Evolutionary conservation across 2,113 vertebrate species (phyloP).

Genomic region (Tachysurus vachellii): DNA sequence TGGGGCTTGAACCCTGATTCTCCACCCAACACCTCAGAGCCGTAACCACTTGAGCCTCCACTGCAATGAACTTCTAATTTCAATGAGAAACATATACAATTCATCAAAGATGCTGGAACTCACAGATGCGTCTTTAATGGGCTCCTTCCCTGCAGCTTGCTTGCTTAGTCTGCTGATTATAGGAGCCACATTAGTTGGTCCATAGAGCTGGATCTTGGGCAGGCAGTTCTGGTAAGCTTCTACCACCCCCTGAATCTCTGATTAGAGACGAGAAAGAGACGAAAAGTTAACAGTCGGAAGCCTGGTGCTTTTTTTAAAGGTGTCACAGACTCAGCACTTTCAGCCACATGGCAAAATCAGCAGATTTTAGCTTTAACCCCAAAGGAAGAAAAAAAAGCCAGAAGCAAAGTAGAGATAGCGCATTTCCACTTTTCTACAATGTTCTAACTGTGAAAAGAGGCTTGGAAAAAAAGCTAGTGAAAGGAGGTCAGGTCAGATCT

Average conservation of each 20-base stretch:
- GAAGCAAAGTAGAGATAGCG: not conserved
- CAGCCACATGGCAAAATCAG: constrained; percentile 15
- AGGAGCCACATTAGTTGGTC: constrained; percentile 93
- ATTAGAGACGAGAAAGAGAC: constrained; percentile 50
- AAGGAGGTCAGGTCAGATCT: constrained; percentile 10
- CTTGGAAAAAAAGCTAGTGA: constrained; percentile 14
- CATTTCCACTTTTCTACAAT: not conserved
- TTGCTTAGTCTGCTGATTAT: constrained; percentile 91
- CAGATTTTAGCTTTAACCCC: constrained; percentile 32
- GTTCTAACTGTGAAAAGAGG: not conserved
- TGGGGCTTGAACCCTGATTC: too few relatives aligned
- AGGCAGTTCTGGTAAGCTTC: constrained; percentile 95
- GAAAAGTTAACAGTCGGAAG: constrained; percentile 24
- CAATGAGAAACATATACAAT: not conserved
- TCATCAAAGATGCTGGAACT: constrained; percentile 50
- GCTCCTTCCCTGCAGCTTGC: constrained; percentile 80
- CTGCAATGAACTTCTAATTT: not conserved
- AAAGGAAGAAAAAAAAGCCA: not conserved
- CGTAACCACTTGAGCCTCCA: too few relatives aligned
- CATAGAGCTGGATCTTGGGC: constrained; percentile 93
- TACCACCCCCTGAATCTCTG: constrained; percentile 93
- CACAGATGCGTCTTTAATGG: constrained; percentile 88
- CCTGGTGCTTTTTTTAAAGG: not conserved
- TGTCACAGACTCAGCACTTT: constrained; percentile 3
- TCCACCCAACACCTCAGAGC: too few relatives aligned